Base-by-base conservation (phyloP, 92 coral and sea anemone genomes). In the Desmophyllum pertusum region DNA sequence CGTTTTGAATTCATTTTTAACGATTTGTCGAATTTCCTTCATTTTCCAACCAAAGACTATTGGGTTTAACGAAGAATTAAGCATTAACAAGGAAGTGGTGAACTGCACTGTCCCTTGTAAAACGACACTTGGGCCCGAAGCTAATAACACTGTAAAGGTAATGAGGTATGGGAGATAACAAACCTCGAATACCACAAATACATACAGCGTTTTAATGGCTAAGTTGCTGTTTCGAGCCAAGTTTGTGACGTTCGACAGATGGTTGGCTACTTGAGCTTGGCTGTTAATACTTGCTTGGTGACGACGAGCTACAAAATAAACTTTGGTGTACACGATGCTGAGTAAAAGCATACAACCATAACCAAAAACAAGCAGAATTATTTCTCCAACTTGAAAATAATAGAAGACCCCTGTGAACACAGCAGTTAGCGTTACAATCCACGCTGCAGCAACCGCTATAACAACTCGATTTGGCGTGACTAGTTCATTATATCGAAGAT, bases 1-100 rank as follows among this genome's bases (percentile, higher is more conserved):
- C 65, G 29, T 80, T 50, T 15, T 80, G 37, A 80, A 23, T 29
- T 67, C 23, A 10, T 5, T 66, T 50, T 80, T 67, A 9, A 80
- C 50, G 41, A 80, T 80, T 10, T 80, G 84, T 19, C 76, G 84
- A 48, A 80, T 36, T 25, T 66, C 84, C 38, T 50, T 48, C 75
- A 80, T 29, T 35, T 80, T 80, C 84, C 63, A 80, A 21, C 76
- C 84, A 45, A 80, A 80, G 18, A 80, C 66, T 3, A 80, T 17
- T 15, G 75, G 84, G 48, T 80, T 80, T 45, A 80, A 50, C 10
- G 84, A 80, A 33, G 84, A 80, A 23, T 80, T 80, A 1, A 80
- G 45, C 75, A 80, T 80, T 46, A 67, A 2, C 13, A 80, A 35
- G 23, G 36, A 43, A 10, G 84, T 35, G 70, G 84, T 35, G 0